These are phyloP conservation scores for Propithecus coquereli DNA, from an alignment of 2,113 vertebrate genomes.

Conservation along the genomic window DNA sequence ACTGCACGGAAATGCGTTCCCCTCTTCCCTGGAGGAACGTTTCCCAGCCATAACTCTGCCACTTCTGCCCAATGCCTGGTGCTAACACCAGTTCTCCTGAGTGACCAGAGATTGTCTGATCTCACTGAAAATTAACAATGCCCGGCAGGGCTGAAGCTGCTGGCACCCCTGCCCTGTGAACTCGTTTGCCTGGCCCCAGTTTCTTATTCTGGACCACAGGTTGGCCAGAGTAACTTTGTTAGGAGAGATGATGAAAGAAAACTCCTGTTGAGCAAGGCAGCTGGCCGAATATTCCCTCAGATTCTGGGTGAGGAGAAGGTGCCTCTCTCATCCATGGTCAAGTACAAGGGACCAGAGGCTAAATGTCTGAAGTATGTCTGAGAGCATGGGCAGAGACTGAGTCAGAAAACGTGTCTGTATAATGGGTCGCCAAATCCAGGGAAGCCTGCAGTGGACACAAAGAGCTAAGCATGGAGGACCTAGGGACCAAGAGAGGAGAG, in stretches of 20 bases:
- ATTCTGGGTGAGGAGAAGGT: background rate
- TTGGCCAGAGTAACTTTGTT: background rate
- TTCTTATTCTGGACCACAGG: background rate
- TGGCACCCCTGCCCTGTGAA: background rate
- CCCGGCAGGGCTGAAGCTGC: background rate
- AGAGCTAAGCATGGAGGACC: background rate
- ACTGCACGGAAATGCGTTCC: background rate
- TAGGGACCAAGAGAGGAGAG: background rate
- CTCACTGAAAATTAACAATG: background rate
- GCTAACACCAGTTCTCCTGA: background rate
- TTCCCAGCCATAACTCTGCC: background rate
- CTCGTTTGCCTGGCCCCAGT: background rate
- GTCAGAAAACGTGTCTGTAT: background rate
- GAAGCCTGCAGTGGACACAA: too few relatives aligned
- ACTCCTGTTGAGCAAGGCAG: background rate
- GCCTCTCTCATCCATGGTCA: background rate
- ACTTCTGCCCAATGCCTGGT: background rate
- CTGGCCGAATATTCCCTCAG: fast-evolving
- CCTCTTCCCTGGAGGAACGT: background rate
- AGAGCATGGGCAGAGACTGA: background rate
- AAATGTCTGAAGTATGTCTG: background rate
- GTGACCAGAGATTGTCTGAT: background rate
- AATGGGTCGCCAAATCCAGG: background rate
- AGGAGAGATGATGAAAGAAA: background rate
- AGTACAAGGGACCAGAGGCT: background rate